Percentiles rank a stretch among this genome's conserved stretches.
Evolutionary conservation across 2,113 vertebrate genomes (phyloP).

Genomic region (Xiphophorus couchianus): DNA sequence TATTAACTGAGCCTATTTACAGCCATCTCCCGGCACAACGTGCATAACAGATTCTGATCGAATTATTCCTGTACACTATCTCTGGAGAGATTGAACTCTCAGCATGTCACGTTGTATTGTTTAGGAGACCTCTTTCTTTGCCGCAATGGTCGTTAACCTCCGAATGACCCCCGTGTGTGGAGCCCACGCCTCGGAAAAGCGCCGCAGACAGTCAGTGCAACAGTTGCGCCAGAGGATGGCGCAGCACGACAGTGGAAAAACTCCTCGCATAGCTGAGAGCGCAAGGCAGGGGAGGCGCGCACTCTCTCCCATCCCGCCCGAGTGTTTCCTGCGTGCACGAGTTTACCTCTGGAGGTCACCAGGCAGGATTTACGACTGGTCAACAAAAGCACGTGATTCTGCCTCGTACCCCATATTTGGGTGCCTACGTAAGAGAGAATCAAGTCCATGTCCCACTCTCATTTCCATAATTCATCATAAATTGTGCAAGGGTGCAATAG

Average conservation of each 20-base stretch:
- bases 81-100: conserved; percentile 58
- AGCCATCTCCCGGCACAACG: conserved; percentile 45
- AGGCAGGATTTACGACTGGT: conserved; percentile 99
- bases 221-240: conserved; percentile 88
- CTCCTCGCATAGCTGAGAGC: conserved; percentile 70
- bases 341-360: conserved; percentile 99
- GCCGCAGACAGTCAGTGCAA: conserved; percentile 68
- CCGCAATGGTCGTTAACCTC: conserved; percentile 94
- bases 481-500: conserved; percentile 99
- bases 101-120: conserved; percentile 79
- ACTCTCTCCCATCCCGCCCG: conserved; percentile 85
- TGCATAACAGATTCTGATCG: conserved; percentile 49
- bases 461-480: conserved; percentile 99
- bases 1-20: conserved; percentile 59
- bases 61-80: conserved; percentile 50
- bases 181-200: conserved; percentile 70
- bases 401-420: conserved; percentile 99
- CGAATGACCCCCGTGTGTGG: conserved; percentile 84
- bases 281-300: conserved; percentile 75
- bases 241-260: conserved; percentile 84
- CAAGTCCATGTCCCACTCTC: conserved; percentile 99
- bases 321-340: conserved; percentile 91
- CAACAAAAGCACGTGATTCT: conserved; percentile 99
- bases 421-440: conserved; percentile 99
- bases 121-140: conserved; percentile 81